Percentiles rank a stretch among this genome's conserved stretches.
Evolutionary conservation across 2,888 invertebrate genomes (phyloP).

Genomic region (Allophyes oxyacanthae): DNA sequence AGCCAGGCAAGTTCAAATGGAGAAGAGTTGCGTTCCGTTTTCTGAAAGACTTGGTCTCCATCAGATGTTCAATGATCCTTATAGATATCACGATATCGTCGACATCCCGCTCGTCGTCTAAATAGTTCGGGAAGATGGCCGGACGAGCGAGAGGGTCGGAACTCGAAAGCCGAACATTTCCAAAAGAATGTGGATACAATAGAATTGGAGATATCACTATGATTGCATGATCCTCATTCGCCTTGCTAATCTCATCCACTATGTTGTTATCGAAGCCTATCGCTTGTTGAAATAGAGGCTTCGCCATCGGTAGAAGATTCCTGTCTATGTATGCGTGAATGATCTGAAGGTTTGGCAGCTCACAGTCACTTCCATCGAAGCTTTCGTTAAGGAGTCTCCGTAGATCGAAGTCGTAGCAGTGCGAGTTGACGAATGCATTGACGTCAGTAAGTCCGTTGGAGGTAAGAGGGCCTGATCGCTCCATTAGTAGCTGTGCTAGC

Average conservation of each 20-base stretch:
- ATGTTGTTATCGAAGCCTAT: slow-evolving; percentile 55
- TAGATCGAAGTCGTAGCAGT: slow-evolving; percentile 66
- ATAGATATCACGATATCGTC: slow-evolving; percentile 65
- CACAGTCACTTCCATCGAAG: slow-evolving; percentile 60
- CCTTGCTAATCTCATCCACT: slow-evolving; percentile 58
- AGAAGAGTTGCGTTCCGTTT: slow-evolving; percentile 60
- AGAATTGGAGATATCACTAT: slow-evolving; percentile 65
- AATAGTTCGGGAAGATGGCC: slow-evolving; percentile 69
- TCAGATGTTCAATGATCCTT: slow-evolving; percentile 64
- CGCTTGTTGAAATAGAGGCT: slow-evolving; percentile 43
- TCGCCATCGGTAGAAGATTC: slow-evolving; percentile 46
- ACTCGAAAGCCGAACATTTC: slow-evolving; percentile 66
- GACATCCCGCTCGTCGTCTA: slow-evolving; percentile 66
- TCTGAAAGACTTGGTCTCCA: slow-evolving; percentile 56
- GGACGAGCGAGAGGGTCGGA: slow-evolving; percentile 62
- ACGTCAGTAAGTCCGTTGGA: slow-evolving; percentile 72
- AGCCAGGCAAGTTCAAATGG: slow-evolving; percentile 59
- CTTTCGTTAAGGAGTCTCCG: slow-evolving; percentile 56
- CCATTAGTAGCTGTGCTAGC: slow-evolving; percentile 51
- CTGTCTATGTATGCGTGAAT: slow-evolving; percentile 66
- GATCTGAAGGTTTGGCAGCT: slow-evolving; percentile 68
- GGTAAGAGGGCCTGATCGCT: slow-evolving; percentile 63
- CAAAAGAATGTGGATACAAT: slow-evolving; percentile 67
- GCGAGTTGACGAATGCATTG: slow-evolving; percentile 66
- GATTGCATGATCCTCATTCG: slow-evolving; percentile 60